A percentile compares a stretch with the other conserved stretches of the same genome.
These are phyloP conservation scores for Ciconia stormi DNA, from an alignment of 2,113 vertebrate species.

Conservation along the genomic window DNA sequence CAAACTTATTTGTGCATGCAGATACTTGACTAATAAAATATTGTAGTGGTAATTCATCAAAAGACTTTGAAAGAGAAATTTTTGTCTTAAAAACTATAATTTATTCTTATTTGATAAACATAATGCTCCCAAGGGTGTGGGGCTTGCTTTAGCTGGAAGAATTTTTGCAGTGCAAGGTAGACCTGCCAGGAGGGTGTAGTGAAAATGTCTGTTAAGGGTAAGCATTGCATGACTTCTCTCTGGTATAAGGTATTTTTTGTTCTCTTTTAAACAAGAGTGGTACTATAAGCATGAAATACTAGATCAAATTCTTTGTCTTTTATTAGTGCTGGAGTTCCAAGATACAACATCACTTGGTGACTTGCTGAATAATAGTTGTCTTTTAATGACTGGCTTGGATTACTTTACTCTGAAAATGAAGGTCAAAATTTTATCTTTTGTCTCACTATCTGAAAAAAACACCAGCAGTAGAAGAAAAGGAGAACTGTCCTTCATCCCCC, in stretches of 20 bases:
- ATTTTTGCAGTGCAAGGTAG: neutral
- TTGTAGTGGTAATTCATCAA: neutral
- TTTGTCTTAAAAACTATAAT: neutral
- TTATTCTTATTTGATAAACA: neutral
- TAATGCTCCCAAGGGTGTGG: neutral
- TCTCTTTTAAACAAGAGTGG: slow-evolving; percentile 6
- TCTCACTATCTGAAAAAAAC: neutral
- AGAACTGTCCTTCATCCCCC: neutral
- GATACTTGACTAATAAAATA: neutral
- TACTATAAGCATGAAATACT: slow-evolving; percentile 10
- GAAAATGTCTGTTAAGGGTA: neutral
- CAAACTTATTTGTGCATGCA: neutral
- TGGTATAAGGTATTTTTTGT: neutral
- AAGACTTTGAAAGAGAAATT: neutral
- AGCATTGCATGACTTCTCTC: neutral
- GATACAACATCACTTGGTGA: neutral
- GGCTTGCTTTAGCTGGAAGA: neutral
- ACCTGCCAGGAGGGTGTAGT: neutral
- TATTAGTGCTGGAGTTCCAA: neutral
- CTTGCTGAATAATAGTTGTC: neutral
- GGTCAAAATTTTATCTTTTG: neutral
- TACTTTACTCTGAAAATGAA: slow-evolving; percentile 9
- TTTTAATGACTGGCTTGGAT: neutral
- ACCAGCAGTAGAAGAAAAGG: neutral
- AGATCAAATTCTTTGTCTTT: neutral